phyloP scores from a whole-genome alignment of 2,888 invertebrate species.

The Eristalinus sepulchralis region DNA sequence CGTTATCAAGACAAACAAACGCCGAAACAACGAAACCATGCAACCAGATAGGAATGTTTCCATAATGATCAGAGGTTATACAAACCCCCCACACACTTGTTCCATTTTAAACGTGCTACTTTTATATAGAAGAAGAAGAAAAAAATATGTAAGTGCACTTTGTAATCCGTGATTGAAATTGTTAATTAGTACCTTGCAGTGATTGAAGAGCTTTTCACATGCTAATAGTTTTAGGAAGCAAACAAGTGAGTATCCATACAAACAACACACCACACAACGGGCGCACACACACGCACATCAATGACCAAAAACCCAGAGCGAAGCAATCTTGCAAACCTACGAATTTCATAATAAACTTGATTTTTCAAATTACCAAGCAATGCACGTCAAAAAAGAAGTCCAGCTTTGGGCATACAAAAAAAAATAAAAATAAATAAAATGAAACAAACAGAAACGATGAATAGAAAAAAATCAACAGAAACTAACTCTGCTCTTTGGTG shows the following conservation, averaged over 20 bases:
- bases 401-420: not conserved
- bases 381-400: constrained; percentile 3
- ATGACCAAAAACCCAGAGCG: not conserved
- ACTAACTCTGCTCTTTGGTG: not conserved
- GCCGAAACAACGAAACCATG: not conserved
- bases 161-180: not conserved
- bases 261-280: not conserved
- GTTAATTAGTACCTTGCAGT: not conserved
- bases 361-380: not conserved
- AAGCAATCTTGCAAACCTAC: not conserved
- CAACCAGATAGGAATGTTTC: not conserved
- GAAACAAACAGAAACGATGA: not conserved
- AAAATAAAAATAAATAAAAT: not conserved
- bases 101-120: not conserved
- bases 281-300: not conserved
- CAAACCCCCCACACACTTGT: not conserved
- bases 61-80: not conserved
- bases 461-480: not conserved
- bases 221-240: not conserved
- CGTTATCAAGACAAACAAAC: not conserved
- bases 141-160: not conserved
- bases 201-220: not conserved
- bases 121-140: not conserved
- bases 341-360: not conserved
- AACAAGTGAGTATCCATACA: not conserved